Conservation (phyloP, 37 sponge, comb jelly and placozoan genomes). For the Theonella swinhoei region DNA sequence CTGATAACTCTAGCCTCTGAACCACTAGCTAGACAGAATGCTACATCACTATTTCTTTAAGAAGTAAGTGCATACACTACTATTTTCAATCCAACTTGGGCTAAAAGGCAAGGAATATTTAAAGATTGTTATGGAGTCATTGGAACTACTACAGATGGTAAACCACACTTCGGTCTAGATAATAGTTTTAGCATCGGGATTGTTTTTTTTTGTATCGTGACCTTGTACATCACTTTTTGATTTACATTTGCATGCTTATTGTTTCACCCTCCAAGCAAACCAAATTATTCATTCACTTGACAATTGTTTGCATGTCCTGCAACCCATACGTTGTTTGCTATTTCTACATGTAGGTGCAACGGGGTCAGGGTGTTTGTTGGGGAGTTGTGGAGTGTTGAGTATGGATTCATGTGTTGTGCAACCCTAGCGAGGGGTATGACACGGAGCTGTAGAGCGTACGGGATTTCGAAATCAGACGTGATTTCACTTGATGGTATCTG, state of each 20-base stretch:
- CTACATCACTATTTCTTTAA: neutral
- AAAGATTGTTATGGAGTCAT: slow-evolving; percentile 14
- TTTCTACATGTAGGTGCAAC: no score
- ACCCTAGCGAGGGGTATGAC: no score
- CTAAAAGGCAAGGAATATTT: slow-evolving; percentile 3
- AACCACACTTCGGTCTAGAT: slow-evolving; percentile 28
- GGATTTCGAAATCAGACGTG: no score
- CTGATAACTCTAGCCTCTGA: neutral
- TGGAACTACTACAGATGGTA: slow-evolving; percentile 9
- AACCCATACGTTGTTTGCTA: no score
- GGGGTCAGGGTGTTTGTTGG: no score
- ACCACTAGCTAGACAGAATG: neutral
- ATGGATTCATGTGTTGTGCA: no score
- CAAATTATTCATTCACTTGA: slow-evolving; percentile 14
- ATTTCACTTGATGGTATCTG: no score
- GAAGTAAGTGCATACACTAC: neutral
- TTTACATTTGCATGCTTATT: slow-evolving; percentile 47
- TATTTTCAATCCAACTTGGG: slow-evolving; percentile 23
- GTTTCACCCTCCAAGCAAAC: no score
- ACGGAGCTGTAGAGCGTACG: no score
- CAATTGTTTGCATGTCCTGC: no score
- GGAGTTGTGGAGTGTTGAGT: no score
- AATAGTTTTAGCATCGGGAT: neutral
- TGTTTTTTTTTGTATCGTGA: neutral
- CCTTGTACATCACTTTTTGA: slow-evolving; percentile 20